Base-by-base conservation (phyloP, 1,140 invertebrate species). In the Brachionus rubens region DNA sequence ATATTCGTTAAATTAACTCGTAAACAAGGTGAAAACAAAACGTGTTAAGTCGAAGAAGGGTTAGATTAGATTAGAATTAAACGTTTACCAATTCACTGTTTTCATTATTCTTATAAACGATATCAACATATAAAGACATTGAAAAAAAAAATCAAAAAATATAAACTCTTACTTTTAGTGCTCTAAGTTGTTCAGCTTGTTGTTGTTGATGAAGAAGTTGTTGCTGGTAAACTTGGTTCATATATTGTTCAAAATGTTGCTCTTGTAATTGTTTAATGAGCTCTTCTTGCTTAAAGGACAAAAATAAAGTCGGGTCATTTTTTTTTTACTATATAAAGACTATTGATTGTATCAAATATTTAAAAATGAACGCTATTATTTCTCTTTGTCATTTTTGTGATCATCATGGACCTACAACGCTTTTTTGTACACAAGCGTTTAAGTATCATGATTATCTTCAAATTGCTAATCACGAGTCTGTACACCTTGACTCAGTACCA, bases 201-300 rank as follows among this genome's bases (percentile, higher is more conserved):
- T 75, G 72, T 19, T 75, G 72, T 46, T 75, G 72, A 40, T 75
- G 48, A 40, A 75, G 48, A n/a, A 75, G 33, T 46, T 75, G 72
- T 30, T 75, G 89, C 77, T 89, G 88, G 78, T 89, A 88, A 7
- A 91, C 82, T 78, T 91, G 93, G 81, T 96, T 91, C 90, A 98
- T 95, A 81, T 98, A 98, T 81, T 97, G 94, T 81, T 96, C 92
- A 82, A 96, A 98, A 85, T 98, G 95, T 80, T 98, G 93, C 79
- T 96, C 94, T 86, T 98, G 95, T 43, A 98, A 83, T 81, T 97
- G 94, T 52, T 90, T 87, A 62, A 98, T 93, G 16, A 98, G 85
- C 59, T 93, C 88, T 1, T 91, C 92, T 88, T 98, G 96, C 87
- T 96, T 82, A 19, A 80, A 80, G 67, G 43, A 43, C 10, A 65